These are phyloP conservation scores for Dicentrarchus labrax DNA, from an alignment of 2,113 vertebrate genomes.

Conservation along the genomic window DNA sequence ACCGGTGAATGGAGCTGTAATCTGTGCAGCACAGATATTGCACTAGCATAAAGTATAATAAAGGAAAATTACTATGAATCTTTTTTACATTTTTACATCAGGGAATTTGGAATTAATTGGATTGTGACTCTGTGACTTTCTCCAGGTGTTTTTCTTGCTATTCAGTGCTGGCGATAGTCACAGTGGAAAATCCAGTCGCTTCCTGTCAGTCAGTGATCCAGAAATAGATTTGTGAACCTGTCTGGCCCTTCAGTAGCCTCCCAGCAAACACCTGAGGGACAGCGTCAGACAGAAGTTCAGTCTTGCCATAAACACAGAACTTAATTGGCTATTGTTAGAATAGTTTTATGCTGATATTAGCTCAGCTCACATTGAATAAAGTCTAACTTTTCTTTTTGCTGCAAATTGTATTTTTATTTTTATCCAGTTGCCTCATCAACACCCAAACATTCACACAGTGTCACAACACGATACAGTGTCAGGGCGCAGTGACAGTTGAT, in stretches of 20 bases:
- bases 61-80: background rate
- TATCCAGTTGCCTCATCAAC: background rate
- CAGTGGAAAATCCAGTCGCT: conserved; percentile 7
- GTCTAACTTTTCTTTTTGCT: background rate
- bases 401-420: background rate
- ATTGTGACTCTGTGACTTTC: too few relatives aligned
- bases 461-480: background rate
- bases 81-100: too few relatives aligned
- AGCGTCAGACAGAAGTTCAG: background rate
- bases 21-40: background rate
- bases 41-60: background rate
- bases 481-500: background rate
- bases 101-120: too few relatives aligned
- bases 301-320: background rate
- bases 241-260: conserved; percentile 10
- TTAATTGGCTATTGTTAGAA: background rate
- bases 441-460: background rate
- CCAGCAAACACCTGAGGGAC: conserved; percentile 8
- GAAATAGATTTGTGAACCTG: conserved; percentile 18
- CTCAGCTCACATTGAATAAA: background rate
- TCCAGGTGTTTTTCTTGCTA: background rate
- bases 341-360: background rate
- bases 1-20: background rate
- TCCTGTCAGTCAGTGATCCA: conserved; percentile 26
- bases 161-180: conserved; percentile 3